These are phyloP conservation scores for Amblyraja radiata DNA, from an alignment of 2,797 vertebrate genomes.

Conservation along the genomic window DNA sequence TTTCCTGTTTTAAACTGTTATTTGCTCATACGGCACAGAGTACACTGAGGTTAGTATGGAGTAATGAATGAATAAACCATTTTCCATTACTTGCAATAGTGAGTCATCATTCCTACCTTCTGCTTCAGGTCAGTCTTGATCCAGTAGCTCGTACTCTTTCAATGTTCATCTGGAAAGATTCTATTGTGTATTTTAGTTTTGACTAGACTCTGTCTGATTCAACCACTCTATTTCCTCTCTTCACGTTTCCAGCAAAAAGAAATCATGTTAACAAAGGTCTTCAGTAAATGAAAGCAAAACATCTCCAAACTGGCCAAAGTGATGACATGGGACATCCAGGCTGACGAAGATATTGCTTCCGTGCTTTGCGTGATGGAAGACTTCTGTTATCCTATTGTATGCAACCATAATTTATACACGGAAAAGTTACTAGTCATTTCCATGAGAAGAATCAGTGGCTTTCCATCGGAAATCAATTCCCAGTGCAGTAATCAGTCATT, in stretches of 20 bases:
- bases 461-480: background rate
- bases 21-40: background rate
- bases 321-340: no score
- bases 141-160: background rate
- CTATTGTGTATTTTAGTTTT: slow-evolving; percentile 11
- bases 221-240: background rate
- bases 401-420: background rate
- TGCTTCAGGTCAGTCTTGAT: background rate
- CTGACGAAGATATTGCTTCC: background rate
- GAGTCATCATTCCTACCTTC: slow-evolving; percentile 7
- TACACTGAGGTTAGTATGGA: background rate
- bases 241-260: background rate
- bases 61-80: slow-evolving; percentile 15
- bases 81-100: background rate
- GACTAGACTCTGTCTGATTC: background rate
- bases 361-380: background rate
- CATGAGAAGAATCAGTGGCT: background rate
- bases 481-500: background rate
- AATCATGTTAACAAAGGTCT: background rate
- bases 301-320: background rate
- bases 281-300: background rate
- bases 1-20: slow-evolving; percentile 1
- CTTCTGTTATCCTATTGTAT: background rate
- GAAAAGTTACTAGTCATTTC: background rate
- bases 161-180: background rate